Percentiles rank a stretch among this genome's conserved stretches.
Conservation (phyloP, 2,113 vertebrate genomes). For the Corydoras sp. region DNA sequence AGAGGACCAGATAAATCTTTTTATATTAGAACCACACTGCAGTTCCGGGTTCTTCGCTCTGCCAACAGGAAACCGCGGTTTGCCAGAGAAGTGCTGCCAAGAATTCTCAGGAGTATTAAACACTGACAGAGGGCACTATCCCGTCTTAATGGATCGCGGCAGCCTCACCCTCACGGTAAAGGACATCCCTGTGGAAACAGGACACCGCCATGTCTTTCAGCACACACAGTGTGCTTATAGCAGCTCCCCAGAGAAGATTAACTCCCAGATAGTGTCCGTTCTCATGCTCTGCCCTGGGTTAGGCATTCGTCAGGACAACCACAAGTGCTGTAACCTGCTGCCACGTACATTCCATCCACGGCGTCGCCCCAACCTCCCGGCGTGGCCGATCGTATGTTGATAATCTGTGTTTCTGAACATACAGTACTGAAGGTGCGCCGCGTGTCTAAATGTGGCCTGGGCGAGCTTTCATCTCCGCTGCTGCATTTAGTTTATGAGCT, state of each 20-base stretch:
- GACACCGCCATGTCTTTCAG: slow-evolving; percentile 41
- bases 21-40: slow-evolving; percentile 1
- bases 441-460: slow-evolving; percentile 52
- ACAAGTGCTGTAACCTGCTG: slow-evolving; percentile 13
- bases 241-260: slow-evolving; percentile 15
- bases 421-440: no score
- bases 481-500: slow-evolving; percentile 55
- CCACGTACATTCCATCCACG: slow-evolving; percentile 5
- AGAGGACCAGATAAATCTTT: neutral
- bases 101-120: slow-evolving; percentile 45
- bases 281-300: slow-evolving; percentile 6
- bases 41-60: neutral
- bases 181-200: slow-evolving; percentile 48
- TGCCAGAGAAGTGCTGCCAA: slow-evolving; percentile 37
- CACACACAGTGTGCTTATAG: slow-evolving; percentile 38
- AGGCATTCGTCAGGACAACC: neutral
- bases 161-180: slow-evolving; percentile 38
- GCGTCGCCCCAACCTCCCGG: neutral
- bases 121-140: slow-evolving; percentile 53
- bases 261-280: slow-evolving; percentile 5
- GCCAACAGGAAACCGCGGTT: slow-evolving; percentile 15
- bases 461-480: slow-evolving; percentile 39
- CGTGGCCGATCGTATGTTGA: neutral
- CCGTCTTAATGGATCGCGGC: slow-evolving; percentile 52
- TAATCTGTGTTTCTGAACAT: neutral